phyloP scores from a whole-genome alignment of 2,113 vertebrate species.

The Rhipidura dahli region DNA sequence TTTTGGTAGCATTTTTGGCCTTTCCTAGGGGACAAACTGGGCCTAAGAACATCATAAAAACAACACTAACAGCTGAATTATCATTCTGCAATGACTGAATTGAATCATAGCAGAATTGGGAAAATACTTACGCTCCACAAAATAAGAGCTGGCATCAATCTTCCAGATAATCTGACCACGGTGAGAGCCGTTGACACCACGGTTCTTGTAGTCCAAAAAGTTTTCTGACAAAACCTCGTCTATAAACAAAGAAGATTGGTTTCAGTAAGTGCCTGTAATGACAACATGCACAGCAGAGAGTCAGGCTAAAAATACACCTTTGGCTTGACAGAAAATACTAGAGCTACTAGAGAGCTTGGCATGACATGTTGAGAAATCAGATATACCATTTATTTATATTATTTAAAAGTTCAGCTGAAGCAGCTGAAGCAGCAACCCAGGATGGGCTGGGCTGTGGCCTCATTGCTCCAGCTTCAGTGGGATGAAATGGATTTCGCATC shows the following conservation, averaged over 20 bases:
- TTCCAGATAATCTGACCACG: conserved; percentile 97
- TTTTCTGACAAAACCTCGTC: conserved; percentile 95
- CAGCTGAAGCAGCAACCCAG: rapidly evolving
- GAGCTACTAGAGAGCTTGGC: not conserved
- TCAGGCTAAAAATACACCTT: not conserved
- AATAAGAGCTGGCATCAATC: conserved; percentile 89
- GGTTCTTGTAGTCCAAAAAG: conserved; percentile 97
- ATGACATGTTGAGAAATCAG: not conserved
- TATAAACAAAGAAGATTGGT: conserved; percentile 19
- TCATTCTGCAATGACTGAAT: not conserved
- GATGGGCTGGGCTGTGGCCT: not conserved
- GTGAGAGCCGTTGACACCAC: conserved; percentile 94
- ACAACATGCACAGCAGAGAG: not conserved
- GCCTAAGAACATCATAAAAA: not conserved
- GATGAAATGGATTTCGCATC: not conserved
- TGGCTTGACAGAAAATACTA: not conserved
- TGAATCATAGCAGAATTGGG: not conserved
- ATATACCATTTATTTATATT: not conserved
- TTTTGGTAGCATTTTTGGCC: not conserved
- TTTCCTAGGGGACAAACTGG: not conserved
- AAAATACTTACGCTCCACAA: conserved; percentile 86
- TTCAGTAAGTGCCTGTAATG: not conserved
- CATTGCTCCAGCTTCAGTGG: not conserved
- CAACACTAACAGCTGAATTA: not conserved
- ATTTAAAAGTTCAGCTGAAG: not conserved